Base-by-base conservation (phyloP, 1,140 invertebrate species). In the Drosophila orosa region DNA sequence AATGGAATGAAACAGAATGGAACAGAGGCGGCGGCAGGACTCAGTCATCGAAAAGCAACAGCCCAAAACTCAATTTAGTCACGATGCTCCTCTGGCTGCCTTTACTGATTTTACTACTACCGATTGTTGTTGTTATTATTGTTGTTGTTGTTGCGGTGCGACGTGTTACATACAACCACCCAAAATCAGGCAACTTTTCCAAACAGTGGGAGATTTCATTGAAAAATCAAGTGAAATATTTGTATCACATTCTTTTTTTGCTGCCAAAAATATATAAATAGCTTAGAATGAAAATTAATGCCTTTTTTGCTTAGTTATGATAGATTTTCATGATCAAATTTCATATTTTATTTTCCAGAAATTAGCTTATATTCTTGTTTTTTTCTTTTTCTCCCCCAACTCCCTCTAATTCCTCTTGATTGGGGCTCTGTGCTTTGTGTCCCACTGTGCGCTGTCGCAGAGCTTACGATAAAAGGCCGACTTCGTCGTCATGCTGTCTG, bases 11-110 rank as follows among this genome's bases (percentile, higher is more conserved):
- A 37, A 60, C 31, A n/a, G 48, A 58, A 25, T 13, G 24, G 33
- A 13, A 17, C 29, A 24, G 48, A 52, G 42, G 24, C 52, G 37
- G 44, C 22, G 24, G 25, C 54, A 58, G 35, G 48, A 54, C 76
- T 89, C 84, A 82, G 72, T 72, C 67, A 74, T 65, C 69, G 48
- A 54, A 74, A 77, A 80, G 84, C 80, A 78, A 87, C 80, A 87
- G 83, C 67, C 79, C 80, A 73, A 80, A 84, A 90, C 85, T 85
- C 69, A 85, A 90, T 90, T 54, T 80, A 90, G 68, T 71, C 67
- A 75, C 77, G 77, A 74, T 77, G 48, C 44, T 12, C 44, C 44
- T 12, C 44, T 35, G 3, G 37, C 47, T 40, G 57, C 42, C 39
- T 63, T 35, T 78, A 35, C 60, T 50, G 45, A 66, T 66, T 66